phyloP scores from a whole-genome alignment of 2,797 vertebrate species.

The Luscinia megarhynchos region DNA sequence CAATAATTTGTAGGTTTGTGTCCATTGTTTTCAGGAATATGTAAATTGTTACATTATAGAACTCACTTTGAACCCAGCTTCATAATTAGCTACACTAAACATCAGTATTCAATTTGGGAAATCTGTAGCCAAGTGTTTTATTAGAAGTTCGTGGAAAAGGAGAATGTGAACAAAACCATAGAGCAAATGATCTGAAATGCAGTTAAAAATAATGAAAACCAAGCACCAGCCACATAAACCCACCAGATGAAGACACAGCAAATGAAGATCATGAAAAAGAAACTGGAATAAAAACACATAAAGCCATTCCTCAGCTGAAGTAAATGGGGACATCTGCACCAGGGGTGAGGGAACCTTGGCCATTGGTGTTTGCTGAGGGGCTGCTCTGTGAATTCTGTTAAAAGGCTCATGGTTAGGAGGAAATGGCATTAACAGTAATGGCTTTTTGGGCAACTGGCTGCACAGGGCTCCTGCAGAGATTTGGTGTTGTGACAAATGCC shows the following conservation, averaged over 20 bases:
- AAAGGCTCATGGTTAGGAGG: not conserved
- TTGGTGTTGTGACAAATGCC: not conserved
- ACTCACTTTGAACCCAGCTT: conserved; percentile 67
- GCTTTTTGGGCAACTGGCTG: conserved; percentile 15
- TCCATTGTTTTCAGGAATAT: conserved; percentile 71
- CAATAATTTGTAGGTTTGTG: conserved; percentile 64
- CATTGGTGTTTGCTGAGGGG: not conserved
- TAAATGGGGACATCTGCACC: not conserved
- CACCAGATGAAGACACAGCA: conserved; percentile 67
- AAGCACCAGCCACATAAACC: conserved; percentile 51
- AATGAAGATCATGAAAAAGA: conserved; percentile 49
- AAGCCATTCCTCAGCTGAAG: not conserved
- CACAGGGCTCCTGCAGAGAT: not conserved
- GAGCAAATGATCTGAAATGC: conserved; percentile 51
- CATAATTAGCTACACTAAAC: conserved; percentile 59
- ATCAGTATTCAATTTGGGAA: conserved; percentile 73
- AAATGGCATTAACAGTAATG: conserved; percentile 32
- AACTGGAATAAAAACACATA: conserved; percentile 47
- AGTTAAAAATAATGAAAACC: conserved; percentile 67
- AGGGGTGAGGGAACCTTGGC: not conserved
- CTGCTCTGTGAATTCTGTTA: not conserved
- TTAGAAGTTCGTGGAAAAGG: conserved; percentile 63
- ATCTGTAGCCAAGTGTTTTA: conserved; percentile 66
- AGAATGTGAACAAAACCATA: conserved; percentile 49
- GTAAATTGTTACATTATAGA: conserved; percentile 53